phyloP scores from a whole-genome alignment of 2,113 vertebrate species.

The Spheniscus mendiculus region DNA sequence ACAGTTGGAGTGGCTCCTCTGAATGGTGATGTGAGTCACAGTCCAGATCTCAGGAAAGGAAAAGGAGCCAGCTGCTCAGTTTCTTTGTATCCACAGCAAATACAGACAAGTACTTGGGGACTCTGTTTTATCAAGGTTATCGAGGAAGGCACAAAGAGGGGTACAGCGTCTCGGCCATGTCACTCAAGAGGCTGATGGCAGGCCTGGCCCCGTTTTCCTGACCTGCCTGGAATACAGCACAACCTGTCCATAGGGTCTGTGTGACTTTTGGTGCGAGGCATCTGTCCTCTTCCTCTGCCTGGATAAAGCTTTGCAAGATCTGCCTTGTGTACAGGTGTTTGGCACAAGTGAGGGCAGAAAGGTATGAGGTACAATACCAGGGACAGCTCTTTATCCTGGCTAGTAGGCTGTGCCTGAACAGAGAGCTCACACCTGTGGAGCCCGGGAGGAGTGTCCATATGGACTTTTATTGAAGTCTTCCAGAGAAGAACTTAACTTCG shows the following conservation, averaged over 20 bases:
- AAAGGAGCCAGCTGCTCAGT: neutral
- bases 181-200: neutral
- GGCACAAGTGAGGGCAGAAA: neutral
- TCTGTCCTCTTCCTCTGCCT: neutral
- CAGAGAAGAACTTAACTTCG: neutral
- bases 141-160: neutral
- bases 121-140: neutral
- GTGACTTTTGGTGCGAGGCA: neutral
- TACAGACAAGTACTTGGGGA: too few relatives aligned
- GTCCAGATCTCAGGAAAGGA: neutral
- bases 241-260: neutral
- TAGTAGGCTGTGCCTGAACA: neutral
- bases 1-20: neutral
- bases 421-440: neutral
- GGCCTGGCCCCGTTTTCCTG: neutral
- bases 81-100: neutral
- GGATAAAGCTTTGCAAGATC: neutral
- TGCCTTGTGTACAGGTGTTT: neutral
- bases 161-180: neutral
- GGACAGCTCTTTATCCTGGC: neutral
- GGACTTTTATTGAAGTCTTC: neutral
- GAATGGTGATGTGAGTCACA: neutral
- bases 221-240: neutral
- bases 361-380: neutral
- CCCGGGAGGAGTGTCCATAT: neutral